Base-by-base conservation (phyloP, 2,888 invertebrate genomes). In the Caenorhabditis angaria region DNA sequence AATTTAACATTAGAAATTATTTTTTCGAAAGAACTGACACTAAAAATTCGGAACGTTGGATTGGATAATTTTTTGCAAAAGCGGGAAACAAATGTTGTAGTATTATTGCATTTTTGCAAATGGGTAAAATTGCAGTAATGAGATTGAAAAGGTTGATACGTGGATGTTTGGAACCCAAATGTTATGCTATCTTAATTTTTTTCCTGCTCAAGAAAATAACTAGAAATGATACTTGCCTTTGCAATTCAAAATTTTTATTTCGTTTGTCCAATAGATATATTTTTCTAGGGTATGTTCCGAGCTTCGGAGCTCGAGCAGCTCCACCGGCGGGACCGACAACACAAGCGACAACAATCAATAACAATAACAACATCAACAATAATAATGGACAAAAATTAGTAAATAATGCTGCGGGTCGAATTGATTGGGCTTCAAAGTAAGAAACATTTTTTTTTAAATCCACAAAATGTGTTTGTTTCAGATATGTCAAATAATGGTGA, bases 361-460 rank as follows among this genome's bases (percentile, higher is more conserved):
- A 57, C 22, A 54, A 54, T 54, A 54, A 54, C 5, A 54, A 12
- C 18, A 41, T 18, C 41, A 41, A 41, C 18, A 41, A 41, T 41
- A 41, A 41, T 14, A 41, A 41, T 14, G 61, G 58, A 53, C 64
- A 48, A 76, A 71, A 41, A 14, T 14, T 41, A 3, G 41, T 18
- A 14, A 41, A 41, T 41, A 41, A 41, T 41, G 41, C 18, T 47
- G 65, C 80, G 64, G 91, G 91, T 53, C 90, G 93, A 70, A 92
- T 92, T 63, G 93, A 93, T 88, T 93, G 93, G 93, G 92, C 93
- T 66, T 92, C 93, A 71, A 93, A 93, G 91, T 94, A 82, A 82
- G 87, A 83, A n/a, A 22, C 12, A 22, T 10, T 60, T 8, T 53
- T 12, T 24, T 27, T 24, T 25, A 22, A 27, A 27, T 55, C 27